These are phyloP conservation scores for Erebia epiphron DNA, from an alignment of 2,888 invertebrate species.

Conservation along the genomic window DNA sequence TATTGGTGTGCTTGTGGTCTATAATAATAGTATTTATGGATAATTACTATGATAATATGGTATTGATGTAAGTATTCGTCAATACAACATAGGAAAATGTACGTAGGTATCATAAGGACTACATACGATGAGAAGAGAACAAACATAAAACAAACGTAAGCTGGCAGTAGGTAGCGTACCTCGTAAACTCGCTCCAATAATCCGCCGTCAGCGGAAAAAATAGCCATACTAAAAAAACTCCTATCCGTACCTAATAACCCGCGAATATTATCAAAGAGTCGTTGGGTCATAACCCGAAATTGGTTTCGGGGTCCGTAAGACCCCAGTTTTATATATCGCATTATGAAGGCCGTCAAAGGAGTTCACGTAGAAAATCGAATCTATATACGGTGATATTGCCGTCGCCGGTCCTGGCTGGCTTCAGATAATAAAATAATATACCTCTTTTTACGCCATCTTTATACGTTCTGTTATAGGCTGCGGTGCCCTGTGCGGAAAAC, in stretches of 20 bases:
- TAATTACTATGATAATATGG: not conserved
- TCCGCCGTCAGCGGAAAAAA: slow-evolving; percentile 79
- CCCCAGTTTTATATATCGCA: slow-evolving; percentile 84
- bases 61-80: not conserved
- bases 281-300: slow-evolving; percentile 84
- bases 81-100: not conserved
- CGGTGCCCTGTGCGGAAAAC: slow-evolving; percentile 46
- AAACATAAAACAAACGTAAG: slow-evolving; percentile 69
- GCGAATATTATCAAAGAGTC: slow-evolving; percentile 83
- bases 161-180: slow-evolving; percentile 54
- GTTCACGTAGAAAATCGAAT: slow-evolving; percentile 85
- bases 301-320: slow-evolving; percentile 84
- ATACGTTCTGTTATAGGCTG: slow-evolving; percentile 51
- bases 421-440: slow-evolving; percentile 82
- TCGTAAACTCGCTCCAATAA: slow-evolving; percentile 79
- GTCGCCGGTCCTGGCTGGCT: slow-evolving; percentile 74
- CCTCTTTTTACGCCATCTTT: slow-evolving; percentile 70
- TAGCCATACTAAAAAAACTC: slow-evolving; percentile 83
- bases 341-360: slow-evolving; percentile 84
- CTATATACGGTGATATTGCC: slow-evolving; percentile 82
- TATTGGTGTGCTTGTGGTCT: too few species aligned
- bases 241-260: slow-evolving; percentile 83
- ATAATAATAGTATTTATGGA: too few species aligned
- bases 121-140: not conserved
- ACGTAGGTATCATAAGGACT: not conserved